Conservation (phyloP, 2,113 vertebrate species). For the Corythaixoides concolor region DNA sequence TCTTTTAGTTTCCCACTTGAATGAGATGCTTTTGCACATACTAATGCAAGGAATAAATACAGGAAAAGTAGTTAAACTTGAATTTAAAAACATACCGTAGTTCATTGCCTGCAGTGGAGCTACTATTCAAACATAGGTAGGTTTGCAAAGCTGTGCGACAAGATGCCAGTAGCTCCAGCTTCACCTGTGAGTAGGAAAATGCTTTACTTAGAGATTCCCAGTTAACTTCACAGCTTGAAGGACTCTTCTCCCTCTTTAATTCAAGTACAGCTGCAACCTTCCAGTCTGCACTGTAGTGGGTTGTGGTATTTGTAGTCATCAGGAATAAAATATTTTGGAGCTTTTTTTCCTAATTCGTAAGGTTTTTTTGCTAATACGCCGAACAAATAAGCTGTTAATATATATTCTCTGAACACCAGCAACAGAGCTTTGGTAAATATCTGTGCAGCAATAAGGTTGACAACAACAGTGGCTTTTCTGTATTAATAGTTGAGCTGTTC, state of each 20-base stretch:
- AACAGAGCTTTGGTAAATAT: not conserved
- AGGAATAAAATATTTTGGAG: not conserved
- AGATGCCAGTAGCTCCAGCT: not conserved
- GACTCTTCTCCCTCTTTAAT: not conserved
- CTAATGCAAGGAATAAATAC: not conserved
- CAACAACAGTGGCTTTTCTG: not conserved
- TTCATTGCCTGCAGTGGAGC: not conserved
- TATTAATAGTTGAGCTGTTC: not conserved
- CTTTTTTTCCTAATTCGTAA: not conserved
- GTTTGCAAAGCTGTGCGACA: not conserved
- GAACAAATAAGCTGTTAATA: not conserved
- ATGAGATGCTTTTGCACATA: not conserved
- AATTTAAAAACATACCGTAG: not conserved
- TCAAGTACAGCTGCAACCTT: not conserved
- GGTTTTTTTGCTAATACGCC: not conserved
- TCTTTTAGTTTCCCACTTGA: not conserved
- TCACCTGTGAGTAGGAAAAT: not conserved
- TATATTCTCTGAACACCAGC: not conserved
- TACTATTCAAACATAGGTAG: not conserved
- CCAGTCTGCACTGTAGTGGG: not conserved
- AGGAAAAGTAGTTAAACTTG: not conserved
- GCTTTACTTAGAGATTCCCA: not conserved
- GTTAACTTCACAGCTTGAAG: not conserved
- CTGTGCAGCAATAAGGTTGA: not conserved
- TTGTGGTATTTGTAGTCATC: not conserved